A percentile compares a stretch with the other conserved stretches of the same genome.
Evolutionary conservation across 2,113 vertebrate species (phyloP).

Genomic region (Riparia riparia): DNA sequence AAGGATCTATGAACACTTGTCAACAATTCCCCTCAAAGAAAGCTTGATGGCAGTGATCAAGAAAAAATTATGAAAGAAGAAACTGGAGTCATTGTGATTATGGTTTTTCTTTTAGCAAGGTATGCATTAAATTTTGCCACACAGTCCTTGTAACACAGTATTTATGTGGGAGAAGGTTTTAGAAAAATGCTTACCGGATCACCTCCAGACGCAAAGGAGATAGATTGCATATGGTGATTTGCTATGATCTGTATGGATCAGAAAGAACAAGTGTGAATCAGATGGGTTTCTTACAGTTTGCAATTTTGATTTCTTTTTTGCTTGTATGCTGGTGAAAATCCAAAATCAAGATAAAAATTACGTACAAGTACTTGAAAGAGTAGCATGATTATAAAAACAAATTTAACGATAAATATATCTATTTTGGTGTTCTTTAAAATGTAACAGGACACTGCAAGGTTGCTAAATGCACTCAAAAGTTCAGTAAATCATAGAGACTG

Average conservation of each 20-base stretch:
- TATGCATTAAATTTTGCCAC: not conserved
- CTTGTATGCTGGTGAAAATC: not conserved
- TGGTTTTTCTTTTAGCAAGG: not conserved
- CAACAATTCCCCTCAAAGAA: not conserved
- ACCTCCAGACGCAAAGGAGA: slow-evolving; percentile 97
- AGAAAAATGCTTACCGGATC: slow-evolving; percentile 87
- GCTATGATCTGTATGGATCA: slow-evolving; percentile 90
- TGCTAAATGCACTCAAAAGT: not conserved
- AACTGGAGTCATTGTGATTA: not conserved
- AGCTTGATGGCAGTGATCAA: not conserved
- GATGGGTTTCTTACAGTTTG: not conserved
- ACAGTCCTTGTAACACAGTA: not conserved
- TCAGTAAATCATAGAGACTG: not conserved
- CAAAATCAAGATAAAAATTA: not conserved
- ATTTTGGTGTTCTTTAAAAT: not conserved
- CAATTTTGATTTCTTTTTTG: not conserved
- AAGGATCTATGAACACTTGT: not conserved
- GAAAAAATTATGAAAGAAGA: slow-evolving; percentile 12
- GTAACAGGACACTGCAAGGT: not conserved
- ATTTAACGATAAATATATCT: not conserved
- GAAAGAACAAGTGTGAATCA: slow-evolving; percentile 54
- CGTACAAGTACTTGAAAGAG: not conserved
- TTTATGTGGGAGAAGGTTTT: not conserved
- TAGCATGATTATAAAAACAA: not conserved
- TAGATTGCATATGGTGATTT: slow-evolving; percentile 99